Percentiles rank a stretch among this genome's conserved stretches.
Conservation (phyloP, 2,113 vertebrate genomes). For the Edolisoma coerulescens region DNA sequence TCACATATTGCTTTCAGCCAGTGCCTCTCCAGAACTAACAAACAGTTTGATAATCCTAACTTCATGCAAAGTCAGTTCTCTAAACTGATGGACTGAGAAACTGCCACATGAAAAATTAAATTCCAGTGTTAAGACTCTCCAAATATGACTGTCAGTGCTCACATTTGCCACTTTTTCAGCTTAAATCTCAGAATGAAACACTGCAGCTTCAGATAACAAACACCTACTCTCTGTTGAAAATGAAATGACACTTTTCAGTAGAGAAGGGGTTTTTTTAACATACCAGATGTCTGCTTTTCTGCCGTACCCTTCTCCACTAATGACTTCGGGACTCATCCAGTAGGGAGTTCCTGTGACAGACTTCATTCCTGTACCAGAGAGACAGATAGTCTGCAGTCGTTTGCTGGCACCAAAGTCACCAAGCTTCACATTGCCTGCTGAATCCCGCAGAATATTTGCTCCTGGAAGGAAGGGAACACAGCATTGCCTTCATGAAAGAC, state of each 20-base stretch:
- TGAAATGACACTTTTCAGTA: not conserved
- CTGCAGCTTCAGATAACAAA: not conserved
- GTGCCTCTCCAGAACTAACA: not conserved
- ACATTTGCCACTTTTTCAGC: not conserved
- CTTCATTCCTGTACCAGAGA: constrained; percentile 96
- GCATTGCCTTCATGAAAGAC: not conserved
- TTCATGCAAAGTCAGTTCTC: not conserved
- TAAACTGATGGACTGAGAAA: not conserved
- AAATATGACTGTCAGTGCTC: not conserved
- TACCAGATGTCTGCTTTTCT: constrained; percentile 98
- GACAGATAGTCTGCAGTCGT: constrained; percentile 95
- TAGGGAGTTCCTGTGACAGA: constrained; percentile 97
- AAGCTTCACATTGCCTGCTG: constrained; percentile 95
- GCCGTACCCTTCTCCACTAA: constrained; percentile 97
- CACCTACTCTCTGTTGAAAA: not conserved
- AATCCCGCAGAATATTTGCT: constrained; percentile 96
- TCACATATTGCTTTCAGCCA: not conserved
- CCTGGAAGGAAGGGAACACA: constrained; percentile 71
- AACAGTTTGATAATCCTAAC: not conserved
- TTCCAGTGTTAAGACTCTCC: not conserved
- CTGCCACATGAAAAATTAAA: not conserved
- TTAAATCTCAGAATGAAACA: not conserved
- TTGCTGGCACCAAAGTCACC: constrained; percentile 98
- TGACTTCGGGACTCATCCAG: constrained; percentile 99
- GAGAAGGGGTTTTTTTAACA: constrained; percentile 9